Base-by-base conservation (phyloP, 2,888 invertebrate genomes). In the Acanthoscelides obtectus region DNA sequence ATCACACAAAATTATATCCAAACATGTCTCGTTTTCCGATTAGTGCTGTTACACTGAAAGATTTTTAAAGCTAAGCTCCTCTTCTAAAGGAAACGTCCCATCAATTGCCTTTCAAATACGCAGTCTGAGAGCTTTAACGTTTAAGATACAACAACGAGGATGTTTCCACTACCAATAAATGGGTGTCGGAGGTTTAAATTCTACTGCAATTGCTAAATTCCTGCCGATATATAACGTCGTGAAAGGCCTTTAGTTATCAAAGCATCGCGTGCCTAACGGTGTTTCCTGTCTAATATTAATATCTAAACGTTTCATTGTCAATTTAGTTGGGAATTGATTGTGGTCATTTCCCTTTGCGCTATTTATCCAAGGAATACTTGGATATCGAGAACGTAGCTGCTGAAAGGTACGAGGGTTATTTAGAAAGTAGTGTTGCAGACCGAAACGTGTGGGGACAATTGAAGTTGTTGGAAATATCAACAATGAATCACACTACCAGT, bases 111-210 rank as follows among this genome's bases (percentile, higher is more conserved):
- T 5, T 5, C 25, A 25, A 25, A 25, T 25, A 25, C 3, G 25
- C 25, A 25, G 71, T 70, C 71, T 71, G 71, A 69, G 68, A 71
- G 72, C 22, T 64, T 69, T 73, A 70, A 25, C 64, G 73, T 75
- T 71, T 71, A 72, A 71, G 72, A 69, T 72, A 68, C 71, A 74
- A 72, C 70, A 45, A 12, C n/a, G 45, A 45, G 45, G 45, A 45
- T 45, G 45, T 12, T 45, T 12, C 45, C 6, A 45, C 12, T 45
- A 45, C 45, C 45, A 45, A 4, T 45, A 45, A 45, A 45, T 45
- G 45, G 12, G 45, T 45, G 45, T 45, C 45, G 45, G 45, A 45
- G 45, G 12, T 45, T 45, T 45, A 45, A 12, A 45, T 45, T 45
- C 45, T 45, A 1, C 45, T 45, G 5, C 12, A 6, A 45, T 45